Base-by-base conservation (phyloP, 2,888 invertebrate genomes). In the Acanthosepion esculentum region DNA sequence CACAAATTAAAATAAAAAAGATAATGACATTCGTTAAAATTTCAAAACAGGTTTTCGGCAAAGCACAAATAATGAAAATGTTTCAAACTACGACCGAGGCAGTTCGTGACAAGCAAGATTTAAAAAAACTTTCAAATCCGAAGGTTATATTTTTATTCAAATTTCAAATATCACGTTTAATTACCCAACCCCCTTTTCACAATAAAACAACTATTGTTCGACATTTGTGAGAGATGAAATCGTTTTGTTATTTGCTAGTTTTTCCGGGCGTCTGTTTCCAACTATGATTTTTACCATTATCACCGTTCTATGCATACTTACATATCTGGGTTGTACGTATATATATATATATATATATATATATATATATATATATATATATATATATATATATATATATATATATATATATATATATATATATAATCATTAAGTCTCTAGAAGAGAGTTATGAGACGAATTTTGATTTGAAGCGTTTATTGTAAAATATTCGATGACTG, bases 181-280 rank as follows among this genome's bases (percentile, higher is more conserved):
- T 78, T 78, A 78, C n/a, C 78, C 78, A 78, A 59, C 78, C 78
- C 78, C 78, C 78, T n/a, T 29, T n/a, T 33, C n/a, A 33, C n/a
- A 78, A n/a, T n/a, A 78, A 78, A n/a, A 78, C n/a, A 78, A 78
- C n/a, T n/a, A 78, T 78, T 78, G 78, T 78, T 78, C 78, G 33
- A 78, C 78, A 78, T 78, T 78, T 78, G n/a, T 33, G n/a, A n/a
- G 8, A 29, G n/a, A n/a, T n/a, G 10, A 15, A 33, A 33, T n/a
- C 12, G 15, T 10, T 33, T 78, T 33, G n/a, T 18, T 78, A 78
- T 78, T 78, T 78, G 78, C 12, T 15, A 33, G n/a, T 78, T 78
- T 78, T 78, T 78, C 78, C 12, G n/a, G 15, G 15, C 10, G 33
- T 7, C 33, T 2, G 0, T 0, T 10, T 18, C n/a, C 15, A 12